Evolutionary conservation across 2,888 invertebrate genomes (phyloP).

Genomic region (Drosophila paranaensis): DNA sequence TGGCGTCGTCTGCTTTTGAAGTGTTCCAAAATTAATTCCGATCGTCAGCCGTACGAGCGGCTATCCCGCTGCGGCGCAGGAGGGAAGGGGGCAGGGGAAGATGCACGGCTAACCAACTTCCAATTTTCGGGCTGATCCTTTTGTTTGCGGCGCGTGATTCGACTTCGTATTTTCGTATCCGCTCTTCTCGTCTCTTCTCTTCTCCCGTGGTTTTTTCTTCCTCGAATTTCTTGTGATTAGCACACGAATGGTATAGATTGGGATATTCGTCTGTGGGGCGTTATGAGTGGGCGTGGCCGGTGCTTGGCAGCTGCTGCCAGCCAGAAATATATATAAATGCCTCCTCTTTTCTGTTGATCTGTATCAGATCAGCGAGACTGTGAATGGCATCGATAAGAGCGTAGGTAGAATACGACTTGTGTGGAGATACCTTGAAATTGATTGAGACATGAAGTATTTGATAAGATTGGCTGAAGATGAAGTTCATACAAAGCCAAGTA

Average conservation of each 20-base stretch:
- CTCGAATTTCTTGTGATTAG: constrained; percentile 79
- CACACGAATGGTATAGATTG: constrained; percentile 67
- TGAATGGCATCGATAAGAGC: not conserved
- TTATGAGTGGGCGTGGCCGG: constrained; percentile 60
- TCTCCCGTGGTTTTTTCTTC: constrained; percentile 39
- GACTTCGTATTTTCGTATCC: constrained; percentile 9
- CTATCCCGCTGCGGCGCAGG: constrained; percentile 54
- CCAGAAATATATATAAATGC: constrained; percentile 1
- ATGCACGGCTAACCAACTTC: constrained; percentile 49
- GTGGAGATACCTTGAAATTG: not conserved
- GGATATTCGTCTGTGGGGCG: constrained; percentile 41
- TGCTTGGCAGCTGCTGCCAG: constrained; percentile 61
- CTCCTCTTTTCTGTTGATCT: constrained; percentile 13
- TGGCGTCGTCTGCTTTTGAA: constrained; percentile 69
- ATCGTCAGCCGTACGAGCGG: constrained; percentile 65
- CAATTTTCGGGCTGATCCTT: constrained; percentile 55
- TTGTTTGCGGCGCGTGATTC: constrained; percentile 70
- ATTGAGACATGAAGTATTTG: not conserved
- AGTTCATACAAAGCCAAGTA: no score
- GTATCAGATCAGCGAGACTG: constrained; percentile 18
- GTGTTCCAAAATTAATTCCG: constrained; percentile 82
- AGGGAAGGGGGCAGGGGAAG: constrained; percentile 25
- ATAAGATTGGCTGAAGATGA: not conserved
- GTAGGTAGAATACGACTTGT: not conserved
- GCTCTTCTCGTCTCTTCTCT: not conserved